Percentiles rank a stretch among this genome's conserved stretches.
phyloP scores from a whole-genome alignment of 2,888 invertebrate species.

The Acholoe squamosa region DNA sequence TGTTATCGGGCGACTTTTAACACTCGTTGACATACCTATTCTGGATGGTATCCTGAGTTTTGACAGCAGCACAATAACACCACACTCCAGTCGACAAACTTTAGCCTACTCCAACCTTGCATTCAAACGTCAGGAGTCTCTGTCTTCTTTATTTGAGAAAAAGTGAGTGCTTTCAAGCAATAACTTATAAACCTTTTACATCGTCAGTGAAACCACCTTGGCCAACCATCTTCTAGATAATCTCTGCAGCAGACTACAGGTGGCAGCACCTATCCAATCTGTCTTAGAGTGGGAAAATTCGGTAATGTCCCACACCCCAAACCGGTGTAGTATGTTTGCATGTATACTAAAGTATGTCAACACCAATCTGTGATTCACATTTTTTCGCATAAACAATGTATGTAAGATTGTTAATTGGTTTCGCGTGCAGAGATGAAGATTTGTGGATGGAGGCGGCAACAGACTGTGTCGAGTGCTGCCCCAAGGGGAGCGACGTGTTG shows the following conservation, averaged over 20 bases:
- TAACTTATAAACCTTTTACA: too few species aligned
- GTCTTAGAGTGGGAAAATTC: too few species aligned
- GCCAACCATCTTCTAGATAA: too few species aligned
- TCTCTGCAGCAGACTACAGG: too few species aligned
- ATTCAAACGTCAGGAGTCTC: constrained; percentile 66
- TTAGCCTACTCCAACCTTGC: constrained; percentile 69
- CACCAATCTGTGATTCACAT: not conserved
- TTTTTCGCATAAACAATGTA: not conserved
- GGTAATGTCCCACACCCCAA: too few species aligned
- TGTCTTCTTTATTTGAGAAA: constrained; percentile 61
- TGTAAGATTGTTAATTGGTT: not conserved
- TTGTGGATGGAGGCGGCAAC: constrained; percentile 77
- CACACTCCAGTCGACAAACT: not conserved
- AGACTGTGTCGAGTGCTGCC: constrained; percentile 78
- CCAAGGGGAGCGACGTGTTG: constrained; percentile 76
- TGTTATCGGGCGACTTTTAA: constrained; percentile 79
- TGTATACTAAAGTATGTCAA: not conserved
- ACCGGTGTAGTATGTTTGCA: too few species aligned
- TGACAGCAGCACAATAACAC: constrained; percentile 25
- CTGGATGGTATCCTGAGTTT: constrained; percentile 74
- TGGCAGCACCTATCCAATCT: too few species aligned
- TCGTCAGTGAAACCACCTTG: too few species aligned
- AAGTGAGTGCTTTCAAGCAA: not conserved
- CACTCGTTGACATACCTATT: constrained; percentile 80
- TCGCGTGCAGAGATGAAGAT: constrained; percentile 71